Base-by-base conservation (phyloP, 2,797 vertebrate genomes). In the Synaphobranchus kaupii region DNA sequence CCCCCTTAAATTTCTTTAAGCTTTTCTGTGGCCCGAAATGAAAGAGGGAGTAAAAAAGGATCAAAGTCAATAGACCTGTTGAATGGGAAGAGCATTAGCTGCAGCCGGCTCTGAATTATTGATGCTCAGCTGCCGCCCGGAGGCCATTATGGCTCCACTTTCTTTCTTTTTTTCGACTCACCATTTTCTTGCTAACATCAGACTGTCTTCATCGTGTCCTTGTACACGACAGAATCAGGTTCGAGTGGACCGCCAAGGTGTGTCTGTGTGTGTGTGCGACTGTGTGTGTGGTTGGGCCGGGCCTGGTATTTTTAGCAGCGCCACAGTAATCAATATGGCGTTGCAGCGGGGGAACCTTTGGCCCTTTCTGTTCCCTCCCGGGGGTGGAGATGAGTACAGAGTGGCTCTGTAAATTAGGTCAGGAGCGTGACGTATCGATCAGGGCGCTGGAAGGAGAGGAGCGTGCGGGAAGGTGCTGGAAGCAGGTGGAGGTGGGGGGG, bases 31-130 rank as follows among this genome's bases (percentile, higher is more conserved):
- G 83, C 31, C 15, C 52, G 28, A 31, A 58, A 84, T 22, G 56
- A 31, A 31, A 84, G 68, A 73, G 31, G 25, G 50, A 34, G 56
- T 44, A 47, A 31, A 47, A 71, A 47, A 25, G 84, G 84, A 85
- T 85, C 84, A 66, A 66, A 85, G 84, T 85, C 63, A 31, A 85
- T 68, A 71, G 34, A 85, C 84, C 63, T 85, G 58, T 85, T 85
- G 84, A 66, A 31, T 71, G 60, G 44, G 31, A n/a, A 17, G 68
- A 48, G 39, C 84, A 85, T 85, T 85, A 85, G 58, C 60, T n/a
- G 60, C 60, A 17, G 31, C 60, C 60, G 60, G 7, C 44, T 68
- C 58, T 85, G 84, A 85, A 85, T 85, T 71, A 85, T 85, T 85
- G 63, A 85, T 85, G 39, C 44, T 25, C 17, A 48, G 58, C 44